Evolutionary conservation across 2,113 vertebrate genomes (phyloP).

Genomic region (Tapirus terrestris): DNA sequence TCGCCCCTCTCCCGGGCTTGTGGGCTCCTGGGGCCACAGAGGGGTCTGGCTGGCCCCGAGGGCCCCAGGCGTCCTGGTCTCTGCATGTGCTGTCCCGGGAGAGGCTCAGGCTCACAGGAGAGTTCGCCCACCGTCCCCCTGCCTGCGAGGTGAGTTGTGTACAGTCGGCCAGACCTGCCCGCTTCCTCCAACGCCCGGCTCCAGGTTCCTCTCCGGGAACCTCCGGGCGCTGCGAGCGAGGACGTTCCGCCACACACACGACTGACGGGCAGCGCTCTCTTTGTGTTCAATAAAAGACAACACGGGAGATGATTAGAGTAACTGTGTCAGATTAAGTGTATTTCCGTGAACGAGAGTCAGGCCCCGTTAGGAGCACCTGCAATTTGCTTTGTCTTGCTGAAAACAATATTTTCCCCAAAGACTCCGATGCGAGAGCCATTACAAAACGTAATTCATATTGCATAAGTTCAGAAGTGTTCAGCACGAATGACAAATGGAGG

Average conservation of each 20-base stretch:
- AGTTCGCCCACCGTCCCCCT: not conserved
- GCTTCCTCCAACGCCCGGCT: not conserved
- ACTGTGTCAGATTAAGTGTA: slow-evolving; percentile 89
- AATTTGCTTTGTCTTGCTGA: slow-evolving; percentile 91
- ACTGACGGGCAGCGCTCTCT: slow-evolving; percentile 82
- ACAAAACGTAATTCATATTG: slow-evolving; percentile 97
- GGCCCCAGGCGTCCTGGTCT: not conserved
- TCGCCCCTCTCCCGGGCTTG: not conserved
- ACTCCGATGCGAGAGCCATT: slow-evolving; percentile 90
- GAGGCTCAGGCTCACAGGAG: not conserved
- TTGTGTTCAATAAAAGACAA: slow-evolving; percentile 89
- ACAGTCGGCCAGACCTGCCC: not conserved
- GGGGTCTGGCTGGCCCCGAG: not conserved
- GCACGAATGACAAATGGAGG: slow-evolving; percentile 93
- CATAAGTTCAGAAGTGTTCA: slow-evolving; percentile 91
- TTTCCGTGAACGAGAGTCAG: slow-evolving; percentile 87
- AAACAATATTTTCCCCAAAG: slow-evolving; percentile 89
- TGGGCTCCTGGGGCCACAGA: not conserved
- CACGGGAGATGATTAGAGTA: slow-evolving; percentile 88
- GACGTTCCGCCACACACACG: slow-evolving; percentile 70
- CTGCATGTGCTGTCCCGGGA: rapidly evolving
- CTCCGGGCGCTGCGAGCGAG: slow-evolving; percentile 30
- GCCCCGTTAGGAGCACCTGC: slow-evolving; percentile 89
- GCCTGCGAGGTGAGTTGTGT: not conserved
- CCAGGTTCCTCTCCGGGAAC: not conserved